Evolutionary conservation across 2,888 invertebrate species (phyloP), one percentile per base, ranked within the genome.

Genomic region (Ennomos erosarius): DNA sequence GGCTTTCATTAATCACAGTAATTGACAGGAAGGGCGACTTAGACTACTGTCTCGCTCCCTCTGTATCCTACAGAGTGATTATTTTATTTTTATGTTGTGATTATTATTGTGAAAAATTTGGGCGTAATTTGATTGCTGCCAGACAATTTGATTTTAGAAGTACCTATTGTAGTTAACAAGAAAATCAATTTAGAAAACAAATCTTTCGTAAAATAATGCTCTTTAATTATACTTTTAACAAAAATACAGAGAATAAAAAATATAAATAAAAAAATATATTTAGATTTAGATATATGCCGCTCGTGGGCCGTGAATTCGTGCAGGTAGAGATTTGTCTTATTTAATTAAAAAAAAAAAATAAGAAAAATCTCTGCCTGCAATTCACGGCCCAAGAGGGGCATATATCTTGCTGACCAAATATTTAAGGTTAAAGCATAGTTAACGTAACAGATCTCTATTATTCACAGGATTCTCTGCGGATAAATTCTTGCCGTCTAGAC

Each of bases 1-100:
- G 81, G 81, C 51, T 76, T 86, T 86, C 90, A 92, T 91, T 92
- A 90, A 91, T 91, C 90, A 90, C 82, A 76, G 81, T 90, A 91
- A 92, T 91, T 92, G 92, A 91, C 91, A 87, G 81, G 77, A 81
- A 80, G 84, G 85, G 82, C 75, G 79, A 82, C 82, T 81, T 69
- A 79, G 74, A 67, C 78, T 78, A 60, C 77, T 82, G 76, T 77
- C 77, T 78, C 47, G 35, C 51, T 75, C 48, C 75, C 76, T 75
- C 74, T 74, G 71, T 68, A 75, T 76, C 75, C 75, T 66, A 62
- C 66, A 66, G 68, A 66, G 69, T 68, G 69, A 71, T 68, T 73
- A 73, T 70, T 75, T 72, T 76, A 70, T 76, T 87, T 84, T 84
- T 76, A 75, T 78, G 74, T 73, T 63, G 64, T 68, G 72, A 78